A percentile compares a stretch with the other conserved stretches of the same genome.
phyloP scores from a whole-genome alignment of 2,113 vertebrate species.

The Sander vitreus region DNA sequence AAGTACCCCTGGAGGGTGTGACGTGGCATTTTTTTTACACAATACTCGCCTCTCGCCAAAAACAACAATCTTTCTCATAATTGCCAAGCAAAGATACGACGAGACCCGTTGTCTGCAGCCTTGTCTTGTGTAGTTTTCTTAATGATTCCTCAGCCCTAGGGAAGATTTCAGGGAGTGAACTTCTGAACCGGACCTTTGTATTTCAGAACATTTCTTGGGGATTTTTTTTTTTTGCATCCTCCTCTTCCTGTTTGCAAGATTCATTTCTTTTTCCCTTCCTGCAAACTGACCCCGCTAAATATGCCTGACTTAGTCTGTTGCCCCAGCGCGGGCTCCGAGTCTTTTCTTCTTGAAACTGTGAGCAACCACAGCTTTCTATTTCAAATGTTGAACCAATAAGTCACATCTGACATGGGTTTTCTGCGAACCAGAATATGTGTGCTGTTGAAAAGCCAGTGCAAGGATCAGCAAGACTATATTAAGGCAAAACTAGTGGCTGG shows the following conservation, averaged over 20 bases:
- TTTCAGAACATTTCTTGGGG: constrained; percentile 26
- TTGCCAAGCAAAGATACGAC: constrained; percentile 39
- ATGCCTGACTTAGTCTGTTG: constrained; percentile 39
- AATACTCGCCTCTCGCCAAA: constrained; percentile 39
- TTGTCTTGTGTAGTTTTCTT: constrained; percentile 25
- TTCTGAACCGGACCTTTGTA: constrained; percentile 61
- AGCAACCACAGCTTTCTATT: constrained; percentile 81
- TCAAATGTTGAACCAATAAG: constrained; percentile 78
- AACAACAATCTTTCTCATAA: constrained; percentile 61
- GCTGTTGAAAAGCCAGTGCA: constrained; percentile 66
- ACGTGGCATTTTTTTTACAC: constrained; percentile 36
- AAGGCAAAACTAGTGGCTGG: constrained; percentile 79
- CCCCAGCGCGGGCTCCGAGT: constrained; percentile 35
- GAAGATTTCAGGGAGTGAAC: constrained; percentile 70
- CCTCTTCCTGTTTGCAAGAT: constrained; percentile 78
- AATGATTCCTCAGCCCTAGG: constrained; percentile 52
- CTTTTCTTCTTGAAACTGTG: constrained; percentile 50
- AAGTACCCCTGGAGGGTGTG: constrained; percentile 24
- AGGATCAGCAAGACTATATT: constrained; percentile 82
- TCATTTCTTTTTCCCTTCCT: constrained; percentile 72
- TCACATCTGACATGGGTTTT: constrained; percentile 79
- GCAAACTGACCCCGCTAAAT: constrained; percentile 59
- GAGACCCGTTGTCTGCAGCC: constrained; percentile 41
- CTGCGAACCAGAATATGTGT: constrained; percentile 63
- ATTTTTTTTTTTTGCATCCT: constrained; percentile 63